A percentile compares a stretch with the other conserved stretches of the same genome.
These are phyloP conservation scores for Zosterops pallidus DNA, from an alignment of 2,113 vertebrate species.

Conservation along the genomic window DNA sequence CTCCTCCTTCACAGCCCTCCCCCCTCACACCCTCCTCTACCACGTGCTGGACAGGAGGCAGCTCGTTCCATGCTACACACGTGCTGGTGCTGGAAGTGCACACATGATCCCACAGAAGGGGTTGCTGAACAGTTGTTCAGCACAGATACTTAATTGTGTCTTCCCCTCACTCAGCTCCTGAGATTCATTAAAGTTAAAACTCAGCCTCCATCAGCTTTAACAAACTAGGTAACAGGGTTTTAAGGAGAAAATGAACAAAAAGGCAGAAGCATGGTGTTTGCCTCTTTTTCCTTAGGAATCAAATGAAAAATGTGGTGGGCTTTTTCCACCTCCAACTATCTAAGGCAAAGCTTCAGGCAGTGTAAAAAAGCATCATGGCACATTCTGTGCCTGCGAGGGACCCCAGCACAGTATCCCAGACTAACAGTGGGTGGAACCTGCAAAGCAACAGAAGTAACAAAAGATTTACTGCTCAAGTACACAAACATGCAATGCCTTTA, in stretches of 20 bases:
- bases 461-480: neutral
- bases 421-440: neutral
- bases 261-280: fast-evolving
- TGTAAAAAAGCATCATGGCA: fast-evolving
- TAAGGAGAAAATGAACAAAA: neutral
- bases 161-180: neutral
- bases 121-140: neutral
- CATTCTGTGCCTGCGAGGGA: neutral
- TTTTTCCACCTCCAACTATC: neutral
- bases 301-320: neutral
- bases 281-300: neutral
- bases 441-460: neutral
- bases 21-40: neutral
- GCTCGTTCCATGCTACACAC: fast-evolving
- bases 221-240: neutral
- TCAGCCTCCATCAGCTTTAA: fast-evolving
- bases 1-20: neutral
- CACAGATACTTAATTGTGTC: neutral
- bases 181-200: neutral
- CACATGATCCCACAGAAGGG: fast-evolving
- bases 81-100: neutral
- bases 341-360: neutral
- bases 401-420: neutral
- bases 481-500: fast-evolving
- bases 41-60: neutral